phyloP scores from a whole-genome alignment of 2,888 invertebrate genomes.

The Eupsilia transversa region DNA sequence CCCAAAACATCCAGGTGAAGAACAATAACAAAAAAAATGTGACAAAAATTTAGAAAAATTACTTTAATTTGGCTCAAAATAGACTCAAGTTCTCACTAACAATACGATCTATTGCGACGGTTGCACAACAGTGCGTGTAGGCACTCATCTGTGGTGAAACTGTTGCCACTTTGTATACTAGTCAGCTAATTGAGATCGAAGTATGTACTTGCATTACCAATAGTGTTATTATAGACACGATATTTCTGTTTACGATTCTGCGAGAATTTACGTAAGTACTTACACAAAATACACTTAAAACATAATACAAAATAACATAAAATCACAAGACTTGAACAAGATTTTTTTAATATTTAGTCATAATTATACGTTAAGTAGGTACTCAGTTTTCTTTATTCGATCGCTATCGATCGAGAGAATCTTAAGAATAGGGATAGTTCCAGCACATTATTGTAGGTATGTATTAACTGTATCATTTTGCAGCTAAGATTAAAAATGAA shows the following conservation, averaged over 20 bases:
- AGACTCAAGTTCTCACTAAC: conserved; percentile 23
- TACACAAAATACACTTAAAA: background rate
- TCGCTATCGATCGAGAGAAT: too few species aligned
- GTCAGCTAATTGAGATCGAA: conserved; percentile 36
- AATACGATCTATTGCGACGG: conserved; percentile 17
- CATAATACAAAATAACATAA: background rate
- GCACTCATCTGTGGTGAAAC: conserved; percentile 44
- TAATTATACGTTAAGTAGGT: too few species aligned
- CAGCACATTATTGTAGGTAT: background rate
- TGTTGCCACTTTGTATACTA: conserved; percentile 18
- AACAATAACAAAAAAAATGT: conserved; percentile 2
- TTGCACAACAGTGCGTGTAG: conserved; percentile 42
- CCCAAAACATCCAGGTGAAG: background rate
- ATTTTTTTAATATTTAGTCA: too few species aligned
- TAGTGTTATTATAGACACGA: conserved; percentile 27
- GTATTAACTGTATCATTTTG: background rate
- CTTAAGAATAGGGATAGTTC: background rate
- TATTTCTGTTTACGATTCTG: conserved; percentile 24
- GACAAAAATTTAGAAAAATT: conserved; percentile 2
- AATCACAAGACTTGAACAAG: background rate
- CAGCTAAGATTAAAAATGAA: background rate
- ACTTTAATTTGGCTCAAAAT: conserved; percentile 9
- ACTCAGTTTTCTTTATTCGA: background rate
- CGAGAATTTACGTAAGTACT: background rate
- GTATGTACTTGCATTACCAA: conserved; percentile 13